Percentiles rank a stretch among this genome's conserved stretches.
Evolutionary conservation across 1,140 invertebrate genomes (phyloP).

Genomic region (Cardiocondyla obscurior): DNA sequence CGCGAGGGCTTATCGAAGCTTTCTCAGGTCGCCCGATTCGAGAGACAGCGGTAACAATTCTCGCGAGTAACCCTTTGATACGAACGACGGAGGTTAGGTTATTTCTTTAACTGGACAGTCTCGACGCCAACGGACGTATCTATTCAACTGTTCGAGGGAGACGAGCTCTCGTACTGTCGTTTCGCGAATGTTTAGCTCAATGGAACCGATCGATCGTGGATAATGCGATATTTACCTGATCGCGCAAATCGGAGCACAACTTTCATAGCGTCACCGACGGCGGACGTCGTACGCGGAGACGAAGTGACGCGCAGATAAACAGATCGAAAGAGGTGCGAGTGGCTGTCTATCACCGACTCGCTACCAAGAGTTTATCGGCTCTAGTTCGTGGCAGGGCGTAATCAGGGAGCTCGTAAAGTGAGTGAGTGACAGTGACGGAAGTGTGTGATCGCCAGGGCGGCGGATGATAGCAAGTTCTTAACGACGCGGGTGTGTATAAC

Average conservation of each 20-base stretch:
- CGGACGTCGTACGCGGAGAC: neutral
- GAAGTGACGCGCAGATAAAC: slow-evolving; percentile 41
- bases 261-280: slow-evolving; percentile 11
- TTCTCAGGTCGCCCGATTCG: neutral
- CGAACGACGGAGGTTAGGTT: neutral
- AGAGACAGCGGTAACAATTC: neutral
- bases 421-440: slow-evolving; percentile 57
- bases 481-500: slow-evolving; percentile 22
- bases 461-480: slow-evolving; percentile 43
- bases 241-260: slow-evolving; percentile 13
- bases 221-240: neutral
- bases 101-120: neutral
- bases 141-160: neutral
- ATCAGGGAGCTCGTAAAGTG: slow-evolving; percentile 49
- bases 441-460: slow-evolving; percentile 44
- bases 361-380: slow-evolving; percentile 26
- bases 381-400: slow-evolving; percentile 16
- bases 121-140: slow-evolving; percentile 7
- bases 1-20: neutral
- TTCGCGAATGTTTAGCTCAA: neutral
- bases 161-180: neutral
- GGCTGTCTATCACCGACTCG: slow-evolving; percentile 36
- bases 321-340: slow-evolving; percentile 37
- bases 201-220: slow-evolving; percentile 9
- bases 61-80: neutral